A percentile compares a stretch with the other conserved stretches of the same genome.
Evolutionary conservation across 37 sponge, comb jelly and placozoan genomes (phyloP).

Genomic region (Oscarella lobularis): DNA sequence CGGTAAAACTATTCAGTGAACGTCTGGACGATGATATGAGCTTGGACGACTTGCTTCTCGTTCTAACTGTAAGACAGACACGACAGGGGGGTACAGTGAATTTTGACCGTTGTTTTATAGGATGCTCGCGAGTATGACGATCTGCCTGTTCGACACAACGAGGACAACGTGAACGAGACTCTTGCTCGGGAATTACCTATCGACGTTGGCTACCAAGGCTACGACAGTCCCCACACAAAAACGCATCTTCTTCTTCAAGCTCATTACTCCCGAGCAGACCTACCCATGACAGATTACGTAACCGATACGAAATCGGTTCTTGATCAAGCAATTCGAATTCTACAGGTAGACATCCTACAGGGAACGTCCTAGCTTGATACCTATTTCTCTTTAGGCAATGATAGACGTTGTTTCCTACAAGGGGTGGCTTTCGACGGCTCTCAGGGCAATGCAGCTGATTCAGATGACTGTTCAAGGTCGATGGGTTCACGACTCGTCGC

Average conservation of each 20-base stretch:
- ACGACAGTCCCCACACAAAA: conserved; percentile 93
- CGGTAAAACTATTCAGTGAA: conserved; percentile 68
- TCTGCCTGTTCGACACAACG: conserved; percentile 95
- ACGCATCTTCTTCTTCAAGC: conserved; percentile 84
- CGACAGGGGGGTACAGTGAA: too few relatives aligned
- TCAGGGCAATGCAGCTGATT: conserved; percentile 46
- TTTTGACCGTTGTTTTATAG: too few relatives aligned
- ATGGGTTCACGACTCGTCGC: conserved; percentile 58
- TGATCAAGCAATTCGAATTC: conserved; percentile 88
- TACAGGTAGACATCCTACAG: conserved; percentile 48
- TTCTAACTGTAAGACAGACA: conserved; percentile 85
- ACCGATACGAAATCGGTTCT: conserved; percentile 97
- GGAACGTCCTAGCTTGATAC: neutral
- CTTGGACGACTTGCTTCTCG: conserved; percentile 51
- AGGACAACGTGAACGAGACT: conserved; percentile 75
- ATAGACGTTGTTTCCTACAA: conserved; percentile 80
- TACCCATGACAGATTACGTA: conserved; percentile 85
- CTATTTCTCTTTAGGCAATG: conserved; percentile 46
- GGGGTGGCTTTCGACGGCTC: conserved; percentile 75
- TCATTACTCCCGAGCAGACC: conserved; percentile 60
- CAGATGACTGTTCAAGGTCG: conserved; percentile 93
- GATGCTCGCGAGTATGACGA: conserved; percentile 87
- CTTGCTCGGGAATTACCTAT: conserved; percentile 60
- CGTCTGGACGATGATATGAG: conserved; percentile 37
- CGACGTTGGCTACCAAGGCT: conserved; percentile 32